Evolutionary conservation across 2,888 invertebrate species (phyloP).

Genomic region (Sceliomorpha sp.): DNA sequence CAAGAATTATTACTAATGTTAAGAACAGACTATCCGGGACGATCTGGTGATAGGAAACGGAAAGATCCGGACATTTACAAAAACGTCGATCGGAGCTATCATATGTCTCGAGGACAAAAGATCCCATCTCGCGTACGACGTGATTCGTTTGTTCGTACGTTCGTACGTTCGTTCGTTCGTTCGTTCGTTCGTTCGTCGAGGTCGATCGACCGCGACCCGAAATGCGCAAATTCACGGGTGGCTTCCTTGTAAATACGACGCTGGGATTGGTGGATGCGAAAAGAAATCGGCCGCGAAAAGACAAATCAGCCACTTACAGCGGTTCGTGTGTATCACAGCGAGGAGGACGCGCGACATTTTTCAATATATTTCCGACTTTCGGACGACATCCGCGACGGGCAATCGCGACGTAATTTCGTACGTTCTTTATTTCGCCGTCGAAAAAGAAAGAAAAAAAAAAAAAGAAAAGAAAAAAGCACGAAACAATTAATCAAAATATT

Average conservation of each 20-base stretch:
- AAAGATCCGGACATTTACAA: slow-evolving; percentile 11
- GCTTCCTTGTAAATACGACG: slow-evolving; percentile 54
- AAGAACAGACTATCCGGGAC: neutral
- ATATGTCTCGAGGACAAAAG: slow-evolving; percentile 24
- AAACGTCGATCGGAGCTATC: slow-evolving; percentile 5
- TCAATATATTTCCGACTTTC: slow-evolving; percentile 7
- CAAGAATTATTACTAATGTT: no score
- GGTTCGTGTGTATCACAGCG: slow-evolving; percentile 14
- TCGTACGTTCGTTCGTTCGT: slow-evolving; percentile 25
- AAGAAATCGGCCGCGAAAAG: slow-evolving; percentile 53
- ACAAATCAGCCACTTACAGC: slow-evolving; percentile 51
- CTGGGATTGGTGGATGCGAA: slow-evolving; percentile 46
- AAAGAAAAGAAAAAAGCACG: no score
- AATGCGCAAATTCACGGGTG: slow-evolving; percentile 54
- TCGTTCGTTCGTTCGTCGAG: slow-evolving; percentile 30
- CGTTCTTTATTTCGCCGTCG: no score
- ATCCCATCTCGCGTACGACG: slow-evolving; percentile 37
- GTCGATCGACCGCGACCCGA: slow-evolving; percentile 50
- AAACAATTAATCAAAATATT: no score
- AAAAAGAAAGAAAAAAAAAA: no score
- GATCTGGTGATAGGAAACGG: neutral
- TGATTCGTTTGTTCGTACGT: slow-evolving; percentile 24
- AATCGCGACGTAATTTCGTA: no score
- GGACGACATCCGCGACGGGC: no score
- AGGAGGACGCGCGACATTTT: slow-evolving; percentile 23